These are phyloP conservation scores for Falco rusticolus DNA, from an alignment of 2,797 vertebrate genomes.

Conservation along the genomic window DNA sequence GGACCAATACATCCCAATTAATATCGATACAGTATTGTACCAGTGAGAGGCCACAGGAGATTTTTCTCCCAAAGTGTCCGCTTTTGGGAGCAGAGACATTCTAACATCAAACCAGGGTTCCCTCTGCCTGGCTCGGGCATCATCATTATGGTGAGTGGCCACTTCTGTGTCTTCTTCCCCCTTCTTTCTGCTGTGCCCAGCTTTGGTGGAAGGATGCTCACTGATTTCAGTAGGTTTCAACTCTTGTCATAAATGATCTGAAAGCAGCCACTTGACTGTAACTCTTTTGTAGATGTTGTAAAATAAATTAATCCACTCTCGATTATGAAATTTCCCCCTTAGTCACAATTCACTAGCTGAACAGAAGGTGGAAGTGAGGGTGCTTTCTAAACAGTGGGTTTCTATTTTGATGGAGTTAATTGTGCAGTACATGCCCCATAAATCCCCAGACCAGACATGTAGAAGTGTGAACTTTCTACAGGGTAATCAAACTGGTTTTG, in stretches of 20 bases:
- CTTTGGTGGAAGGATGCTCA: not conserved
- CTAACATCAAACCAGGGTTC: not conserved
- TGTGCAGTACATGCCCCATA: not conserved
- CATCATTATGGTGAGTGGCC: not conserved
- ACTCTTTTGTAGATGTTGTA: not conserved
- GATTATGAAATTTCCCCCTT: not conserved
- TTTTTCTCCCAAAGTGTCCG: not conserved
- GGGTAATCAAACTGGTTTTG: not conserved
- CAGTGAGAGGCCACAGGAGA: not conserved
- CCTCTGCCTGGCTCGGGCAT: not conserved
- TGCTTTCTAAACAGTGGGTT: not conserved
- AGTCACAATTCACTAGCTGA: not conserved
- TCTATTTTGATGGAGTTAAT: not conserved
- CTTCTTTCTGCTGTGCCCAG: not conserved
- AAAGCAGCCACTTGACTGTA: not conserved
- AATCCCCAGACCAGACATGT: not conserved
- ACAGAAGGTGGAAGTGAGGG: not conserved
- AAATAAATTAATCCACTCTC: not conserved
- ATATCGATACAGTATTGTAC: not conserved
- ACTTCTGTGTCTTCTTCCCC: not conserved
- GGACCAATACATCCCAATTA: not conserved
- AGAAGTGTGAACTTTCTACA: not conserved
- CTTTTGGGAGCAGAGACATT: not conserved
- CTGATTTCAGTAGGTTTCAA: not conserved
- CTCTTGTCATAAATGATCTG: not conserved